These are phyloP conservation scores for Synergus japonicus DNA, from an alignment of 2,888 invertebrate species.

Conservation along the genomic window DNA sequence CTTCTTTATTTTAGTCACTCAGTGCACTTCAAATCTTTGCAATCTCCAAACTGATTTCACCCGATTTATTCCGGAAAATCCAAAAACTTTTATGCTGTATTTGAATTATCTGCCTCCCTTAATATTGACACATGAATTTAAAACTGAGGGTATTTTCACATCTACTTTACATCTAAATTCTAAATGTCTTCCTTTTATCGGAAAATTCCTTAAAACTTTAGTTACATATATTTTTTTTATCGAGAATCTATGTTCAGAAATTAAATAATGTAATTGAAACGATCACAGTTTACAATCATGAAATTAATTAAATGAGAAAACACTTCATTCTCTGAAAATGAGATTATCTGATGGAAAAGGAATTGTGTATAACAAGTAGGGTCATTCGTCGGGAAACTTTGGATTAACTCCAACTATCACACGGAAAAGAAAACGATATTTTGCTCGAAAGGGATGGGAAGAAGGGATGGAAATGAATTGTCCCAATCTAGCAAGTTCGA, in stretches of 20 bases:
- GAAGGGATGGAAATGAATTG: constrained; percentile 55
- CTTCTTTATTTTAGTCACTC: constrained; percentile 16
- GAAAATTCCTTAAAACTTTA: background rate
- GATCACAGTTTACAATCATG: no score
- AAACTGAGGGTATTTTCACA: background rate
- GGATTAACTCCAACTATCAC: constrained; percentile 53
- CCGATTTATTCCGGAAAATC: constrained; percentile 22
- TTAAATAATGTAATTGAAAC: no score
- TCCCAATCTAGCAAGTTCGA: constrained; percentile 56
- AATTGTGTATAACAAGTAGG: constrained; percentile 1
- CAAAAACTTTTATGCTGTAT: constrained; percentile 34
- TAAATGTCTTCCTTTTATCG: background rate
- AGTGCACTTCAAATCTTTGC: constrained; percentile 31
- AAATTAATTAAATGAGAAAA: background rate
- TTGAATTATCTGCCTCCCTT: constrained; percentile 21
- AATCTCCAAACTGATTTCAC: constrained; percentile 20
- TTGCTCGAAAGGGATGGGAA: constrained; percentile 45
- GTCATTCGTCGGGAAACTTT: constrained; percentile 54
- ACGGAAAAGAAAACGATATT: constrained; percentile 38
- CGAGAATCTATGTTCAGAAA: no score
- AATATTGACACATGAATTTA: constrained; percentile 24
- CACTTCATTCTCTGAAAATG: background rate
- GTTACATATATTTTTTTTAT: background rate
- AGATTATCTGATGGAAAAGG: background rate
- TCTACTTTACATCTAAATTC: background rate